These are phyloP conservation scores for Iguana delicatissima DNA, from an alignment of 2,797 vertebrate species.

Conservation along the genomic window DNA sequence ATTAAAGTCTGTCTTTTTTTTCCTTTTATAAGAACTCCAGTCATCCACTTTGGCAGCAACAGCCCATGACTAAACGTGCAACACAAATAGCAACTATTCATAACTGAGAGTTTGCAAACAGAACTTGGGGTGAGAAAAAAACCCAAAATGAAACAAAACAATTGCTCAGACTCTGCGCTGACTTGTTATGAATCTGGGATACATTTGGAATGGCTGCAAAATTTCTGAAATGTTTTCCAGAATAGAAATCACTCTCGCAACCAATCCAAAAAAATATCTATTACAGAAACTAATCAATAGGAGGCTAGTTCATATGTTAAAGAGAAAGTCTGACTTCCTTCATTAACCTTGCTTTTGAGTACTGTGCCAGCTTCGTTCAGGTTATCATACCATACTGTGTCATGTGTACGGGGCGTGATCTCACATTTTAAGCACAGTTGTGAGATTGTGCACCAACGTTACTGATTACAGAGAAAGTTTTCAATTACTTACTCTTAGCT, in stretches of 20 bases:
- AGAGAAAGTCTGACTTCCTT: neutral
- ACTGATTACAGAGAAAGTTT: too few species aligned
- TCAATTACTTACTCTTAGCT: too few species aligned
- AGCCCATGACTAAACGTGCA: slow-evolving; percentile 7
- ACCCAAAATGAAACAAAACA: neutral
- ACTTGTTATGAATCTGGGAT: neutral
- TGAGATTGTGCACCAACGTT: too few species aligned
- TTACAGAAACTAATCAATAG: neutral
- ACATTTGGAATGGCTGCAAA: neutral
- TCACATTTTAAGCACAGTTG: neutral
- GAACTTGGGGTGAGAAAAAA: neutral
- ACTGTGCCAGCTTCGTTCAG: neutral
- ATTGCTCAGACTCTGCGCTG: neutral
- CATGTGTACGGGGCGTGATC: neutral
- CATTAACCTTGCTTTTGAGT: neutral
- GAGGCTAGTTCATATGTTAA: slow-evolving; percentile 1
- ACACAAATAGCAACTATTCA: slow-evolving; percentile 22
- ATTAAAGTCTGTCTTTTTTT: neutral
- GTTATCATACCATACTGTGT: neutral
- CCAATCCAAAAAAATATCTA: neutral
- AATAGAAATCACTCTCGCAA: neutral
- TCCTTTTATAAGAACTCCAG: slow-evolving; percentile 1
- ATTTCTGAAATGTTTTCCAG: slow-evolving; percentile 37
- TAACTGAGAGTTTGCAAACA: slow-evolving; percentile 4
- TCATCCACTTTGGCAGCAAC: slow-evolving; percentile 15